Conservation (phyloP, 1,140 invertebrate genomes). For the Euschistus heros region DNA sequence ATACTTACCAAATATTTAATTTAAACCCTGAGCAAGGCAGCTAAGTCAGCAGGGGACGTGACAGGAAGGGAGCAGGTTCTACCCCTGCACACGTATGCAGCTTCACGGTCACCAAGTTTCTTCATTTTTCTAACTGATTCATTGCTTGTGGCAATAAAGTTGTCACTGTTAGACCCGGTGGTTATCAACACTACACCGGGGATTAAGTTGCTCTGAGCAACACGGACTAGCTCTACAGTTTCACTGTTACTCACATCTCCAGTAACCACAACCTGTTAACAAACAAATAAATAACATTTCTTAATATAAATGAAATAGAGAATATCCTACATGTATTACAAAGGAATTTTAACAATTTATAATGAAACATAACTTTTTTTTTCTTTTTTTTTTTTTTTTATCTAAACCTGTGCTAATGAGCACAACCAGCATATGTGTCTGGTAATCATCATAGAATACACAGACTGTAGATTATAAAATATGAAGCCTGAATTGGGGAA, state of each 20-base stretch:
- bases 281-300: slow-evolving; percentile 9
- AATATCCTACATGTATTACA: too few species aligned
- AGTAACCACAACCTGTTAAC: slow-evolving; percentile 52
- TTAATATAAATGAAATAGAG: too few species aligned
- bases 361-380: too few species aligned
- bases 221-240: slow-evolving; percentile 53
- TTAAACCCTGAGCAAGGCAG: slow-evolving; percentile 43
- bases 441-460: too few species aligned
- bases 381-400: too few species aligned
- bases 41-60: slow-evolving; percentile 53
- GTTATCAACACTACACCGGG: slow-evolving; percentile 59
- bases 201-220: slow-evolving; percentile 52
- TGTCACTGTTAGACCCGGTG: slow-evolving; percentile 45
- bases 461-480: too few species aligned
- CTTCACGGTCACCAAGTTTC: slow-evolving; percentile 43
- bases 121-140: slow-evolving; percentile 22
- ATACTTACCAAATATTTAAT: too few species aligned
- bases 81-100: slow-evolving; percentile 72
- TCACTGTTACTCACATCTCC: slow-evolving; percentile 51
- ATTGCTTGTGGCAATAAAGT: slow-evolving; percentile 32
- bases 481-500: too few species aligned
- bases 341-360: too few species aligned
- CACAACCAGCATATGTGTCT: too few species aligned
- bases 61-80: slow-evolving; percentile 68
- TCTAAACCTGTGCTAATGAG: too few species aligned